Evolutionary conservation across 2,113 vertebrate genomes (phyloP).

Genomic region (Pachycephala philippinensis): DNA sequence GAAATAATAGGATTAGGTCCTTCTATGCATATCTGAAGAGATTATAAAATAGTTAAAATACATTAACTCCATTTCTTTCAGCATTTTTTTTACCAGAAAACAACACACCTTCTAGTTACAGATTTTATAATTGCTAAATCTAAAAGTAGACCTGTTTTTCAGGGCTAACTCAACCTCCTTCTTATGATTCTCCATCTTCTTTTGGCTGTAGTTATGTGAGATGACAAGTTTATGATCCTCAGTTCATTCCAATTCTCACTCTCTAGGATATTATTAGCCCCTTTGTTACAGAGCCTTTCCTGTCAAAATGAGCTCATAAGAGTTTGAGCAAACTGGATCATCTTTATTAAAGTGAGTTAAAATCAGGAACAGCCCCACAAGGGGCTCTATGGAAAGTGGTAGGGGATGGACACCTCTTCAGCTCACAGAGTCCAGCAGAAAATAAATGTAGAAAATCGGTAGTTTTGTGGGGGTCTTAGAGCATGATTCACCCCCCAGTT

Average conservation of each 20-base stretch:
- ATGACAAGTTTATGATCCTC: conserved; percentile 2
- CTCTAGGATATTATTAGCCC: not conserved
- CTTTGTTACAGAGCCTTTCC: conserved; percentile 11
- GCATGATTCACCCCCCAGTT: not conserved
- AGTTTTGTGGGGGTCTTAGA: not conserved
- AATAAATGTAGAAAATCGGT: not conserved
- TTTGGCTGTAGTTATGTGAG: not conserved
- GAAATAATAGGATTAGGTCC: not conserved
- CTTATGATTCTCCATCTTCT: not conserved
- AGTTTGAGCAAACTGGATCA: not conserved
- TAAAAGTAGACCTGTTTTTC: not conserved
- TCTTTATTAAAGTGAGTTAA: not conserved
- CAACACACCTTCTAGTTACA: not conserved
- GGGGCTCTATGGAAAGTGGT: not conserved
- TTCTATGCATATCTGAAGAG: not conserved
- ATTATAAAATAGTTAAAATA: not conserved
- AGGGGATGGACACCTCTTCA: not conserved
- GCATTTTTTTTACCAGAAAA: not conserved
- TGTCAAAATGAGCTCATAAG: conserved; percentile 3
- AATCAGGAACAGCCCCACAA: not conserved
- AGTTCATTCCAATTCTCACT: not conserved
- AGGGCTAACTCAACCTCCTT: not conserved
- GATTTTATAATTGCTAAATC: not conserved
- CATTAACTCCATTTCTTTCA: not conserved
- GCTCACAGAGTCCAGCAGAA: not conserved